Evolutionary conservation across 2,797 vertebrate genomes (phyloP).

Genomic region (Rhynchotus rufescens): DNA sequence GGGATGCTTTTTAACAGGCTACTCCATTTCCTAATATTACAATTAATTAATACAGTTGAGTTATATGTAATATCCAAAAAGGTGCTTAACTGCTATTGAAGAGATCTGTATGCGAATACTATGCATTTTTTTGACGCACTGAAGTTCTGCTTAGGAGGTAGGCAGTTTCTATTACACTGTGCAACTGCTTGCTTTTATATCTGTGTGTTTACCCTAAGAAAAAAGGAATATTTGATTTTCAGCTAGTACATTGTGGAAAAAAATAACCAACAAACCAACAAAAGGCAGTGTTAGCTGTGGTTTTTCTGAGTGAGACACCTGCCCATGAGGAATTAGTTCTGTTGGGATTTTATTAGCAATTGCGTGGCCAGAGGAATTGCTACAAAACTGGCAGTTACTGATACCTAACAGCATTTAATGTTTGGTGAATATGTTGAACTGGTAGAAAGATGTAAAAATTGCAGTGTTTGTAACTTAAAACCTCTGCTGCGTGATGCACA

Average conservation of each 20-base stretch:
- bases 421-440: background rate
- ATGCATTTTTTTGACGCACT: background rate
- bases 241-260: no score
- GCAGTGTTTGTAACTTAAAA: background rate
- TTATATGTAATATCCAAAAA: conserved; percentile 35
- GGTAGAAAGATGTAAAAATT: background rate
- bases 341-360: background rate
- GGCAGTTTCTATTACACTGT: background rate
- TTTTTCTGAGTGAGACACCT: background rate
- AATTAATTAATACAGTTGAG: conserved; percentile 24
- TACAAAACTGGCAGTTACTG: background rate
- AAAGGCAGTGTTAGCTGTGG: background rate
- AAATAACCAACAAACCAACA: background rate
- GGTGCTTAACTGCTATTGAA: conserved; percentile 34
- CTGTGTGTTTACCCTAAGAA: conserved; percentile 29
- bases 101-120: conserved; percentile 41
- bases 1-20: background rate
- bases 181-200: conserved; percentile 20
- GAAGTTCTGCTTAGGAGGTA: conserved; percentile 46
- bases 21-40: background rate
- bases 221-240: background rate
- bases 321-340: background rate
- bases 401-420: no score
- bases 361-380: background rate
- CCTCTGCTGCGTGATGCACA: no score